Evolutionary conservation across 1,140 invertebrate species (phyloP).

Genomic region (Drosophila murphyi): DNA sequence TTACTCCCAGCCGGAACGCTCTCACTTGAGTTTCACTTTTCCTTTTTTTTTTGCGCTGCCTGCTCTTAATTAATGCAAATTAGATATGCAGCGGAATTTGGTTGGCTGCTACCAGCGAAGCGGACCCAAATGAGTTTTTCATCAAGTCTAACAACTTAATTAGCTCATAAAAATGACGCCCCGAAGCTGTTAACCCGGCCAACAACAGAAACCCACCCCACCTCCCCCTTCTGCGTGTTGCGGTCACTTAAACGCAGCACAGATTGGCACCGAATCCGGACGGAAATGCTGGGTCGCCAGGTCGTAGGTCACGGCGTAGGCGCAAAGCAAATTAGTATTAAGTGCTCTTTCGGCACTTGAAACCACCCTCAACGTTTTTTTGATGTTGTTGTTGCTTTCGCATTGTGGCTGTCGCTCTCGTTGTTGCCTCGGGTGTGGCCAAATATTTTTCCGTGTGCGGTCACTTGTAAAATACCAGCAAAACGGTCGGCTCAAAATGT

Average conservation of each 20-base stretch:
- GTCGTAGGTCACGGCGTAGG: slow-evolving; percentile 79
- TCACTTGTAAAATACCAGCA: slow-evolving; percentile 76
- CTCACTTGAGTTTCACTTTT: neutral
- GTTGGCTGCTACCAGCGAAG: slow-evolving; percentile 12
- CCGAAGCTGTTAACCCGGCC: slow-evolving; percentile 65
- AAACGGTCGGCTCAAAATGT: slow-evolving; percentile 43
- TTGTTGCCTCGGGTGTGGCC: slow-evolving; percentile 72
- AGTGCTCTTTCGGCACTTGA: slow-evolving; percentile 78
- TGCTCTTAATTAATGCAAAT: slow-evolving; percentile 77
- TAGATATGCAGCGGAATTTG: slow-evolving; percentile 65
- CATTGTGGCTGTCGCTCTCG: slow-evolving; percentile 33
- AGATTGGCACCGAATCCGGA: slow-evolving; percentile 74
- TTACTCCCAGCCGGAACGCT: no score
- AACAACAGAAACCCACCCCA: slow-evolving; percentile 11
- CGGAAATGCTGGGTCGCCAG: slow-evolving; percentile 64
- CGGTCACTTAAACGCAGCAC: slow-evolving; percentile 77
- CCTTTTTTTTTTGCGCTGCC: slow-evolving; percentile 18
- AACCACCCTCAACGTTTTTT: slow-evolving; percentile 35
- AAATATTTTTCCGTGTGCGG: slow-evolving; percentile 81
- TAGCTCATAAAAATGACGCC: slow-evolving; percentile 82
- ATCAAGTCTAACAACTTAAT: slow-evolving; percentile 83
- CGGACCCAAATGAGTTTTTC: slow-evolving; percentile 76
- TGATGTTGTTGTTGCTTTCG: slow-evolving; percentile 32
- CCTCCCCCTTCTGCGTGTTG: slow-evolving; percentile 56
- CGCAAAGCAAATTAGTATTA: slow-evolving; percentile 83